Conservation (phyloP, 1,140 invertebrate genomes). For the Galleria mellonella region DNA sequence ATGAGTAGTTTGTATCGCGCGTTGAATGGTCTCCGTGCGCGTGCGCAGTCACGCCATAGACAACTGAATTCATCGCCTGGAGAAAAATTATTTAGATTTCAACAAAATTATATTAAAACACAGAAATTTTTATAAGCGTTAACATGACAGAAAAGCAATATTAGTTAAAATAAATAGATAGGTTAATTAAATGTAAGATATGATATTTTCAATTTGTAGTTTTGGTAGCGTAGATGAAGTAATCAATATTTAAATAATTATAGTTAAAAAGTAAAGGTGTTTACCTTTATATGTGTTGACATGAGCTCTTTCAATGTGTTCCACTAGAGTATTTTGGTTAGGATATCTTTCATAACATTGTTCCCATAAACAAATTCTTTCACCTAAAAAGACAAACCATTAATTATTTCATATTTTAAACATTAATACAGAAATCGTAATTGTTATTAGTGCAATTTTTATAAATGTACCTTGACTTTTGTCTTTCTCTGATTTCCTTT, state of each 20-base stretch:
- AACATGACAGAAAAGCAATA: too few relatives aligned
- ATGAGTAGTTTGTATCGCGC: constrained; percentile 97
- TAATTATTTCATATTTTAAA: not conserved
- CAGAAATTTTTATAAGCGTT: too few relatives aligned
- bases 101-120: too few relatives aligned
- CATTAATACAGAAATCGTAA: too few relatives aligned
- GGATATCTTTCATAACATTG: constrained; percentile 87
- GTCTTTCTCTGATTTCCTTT: constrained; percentile 37
- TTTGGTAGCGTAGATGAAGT: too few relatives aligned
- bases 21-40: constrained; percentile 92
- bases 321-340: constrained; percentile 86
- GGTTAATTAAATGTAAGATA: too few relatives aligned
- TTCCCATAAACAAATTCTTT: constrained; percentile 85
- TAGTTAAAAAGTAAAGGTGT: constrained; percentile 6
- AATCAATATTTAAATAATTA: not conserved
- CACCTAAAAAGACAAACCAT: constrained; percentile 53
- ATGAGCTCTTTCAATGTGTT: constrained; percentile 93
- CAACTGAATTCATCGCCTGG: constrained; percentile 92
- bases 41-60: constrained; percentile 91
- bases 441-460: not conserved
- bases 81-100: constrained; percentile 3
- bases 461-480: constrained; percentile 40
- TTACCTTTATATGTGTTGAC: constrained; percentile 87
- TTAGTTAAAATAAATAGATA: too few relatives aligned
- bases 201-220: too few relatives aligned